Conservation (phyloP, 2,888 invertebrate species). For the Holacanthella duospinosa region DNA sequence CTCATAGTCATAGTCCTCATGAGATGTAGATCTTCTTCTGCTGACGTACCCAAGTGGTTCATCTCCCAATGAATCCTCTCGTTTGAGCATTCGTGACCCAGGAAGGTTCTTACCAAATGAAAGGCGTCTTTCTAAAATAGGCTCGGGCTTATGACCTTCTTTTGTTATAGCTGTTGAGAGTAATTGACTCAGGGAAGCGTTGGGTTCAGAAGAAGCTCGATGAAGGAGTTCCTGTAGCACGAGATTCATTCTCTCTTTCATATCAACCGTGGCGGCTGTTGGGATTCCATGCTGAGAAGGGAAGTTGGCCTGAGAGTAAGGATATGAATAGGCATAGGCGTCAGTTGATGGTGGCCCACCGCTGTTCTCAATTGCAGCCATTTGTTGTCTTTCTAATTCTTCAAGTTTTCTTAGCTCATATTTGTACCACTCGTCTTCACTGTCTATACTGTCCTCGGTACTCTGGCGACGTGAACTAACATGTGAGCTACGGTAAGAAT, state of each 20-base stretch:
- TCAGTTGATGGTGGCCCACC: conserved; percentile 15
- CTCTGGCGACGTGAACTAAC: conserved; percentile 78
- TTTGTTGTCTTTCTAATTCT: conserved; percentile 58
- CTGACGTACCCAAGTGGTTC: conserved; percentile 37
- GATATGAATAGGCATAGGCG: conserved; percentile 11
- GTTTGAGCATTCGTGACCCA: conserved; percentile 18
- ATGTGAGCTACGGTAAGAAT: conserved; percentile 75
- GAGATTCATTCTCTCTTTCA: conserved; percentile 68
- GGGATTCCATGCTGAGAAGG: conserved; percentile 22
- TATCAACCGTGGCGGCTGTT: conserved; percentile 45
- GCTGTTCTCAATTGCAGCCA: conserved; percentile 32
- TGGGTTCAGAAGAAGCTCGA: conserved; percentile 50
- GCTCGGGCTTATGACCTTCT: not conserved
- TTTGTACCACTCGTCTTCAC: conserved; percentile 87
- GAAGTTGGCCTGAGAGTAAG: conserved; percentile 23
- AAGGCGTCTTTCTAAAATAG: conserved; percentile 28
- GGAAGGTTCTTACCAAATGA: conserved; percentile 31
- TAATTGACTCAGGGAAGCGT: conserved; percentile 27
- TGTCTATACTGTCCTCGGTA: conserved; percentile 84
- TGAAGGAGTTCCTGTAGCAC: conserved; percentile 64
- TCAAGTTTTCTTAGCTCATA: conserved; percentile 77
- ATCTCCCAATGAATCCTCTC: conserved; percentile 36
- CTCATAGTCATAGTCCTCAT: conserved; percentile 35
- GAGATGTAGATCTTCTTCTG: conserved; percentile 32
- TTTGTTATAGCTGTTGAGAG: not conserved